A percentile compares a stretch with the other conserved stretches of the same genome.
phyloP scores from a whole-genome alignment of 1,140 invertebrate species.

The Phenacoccus solenopsis region DNA sequence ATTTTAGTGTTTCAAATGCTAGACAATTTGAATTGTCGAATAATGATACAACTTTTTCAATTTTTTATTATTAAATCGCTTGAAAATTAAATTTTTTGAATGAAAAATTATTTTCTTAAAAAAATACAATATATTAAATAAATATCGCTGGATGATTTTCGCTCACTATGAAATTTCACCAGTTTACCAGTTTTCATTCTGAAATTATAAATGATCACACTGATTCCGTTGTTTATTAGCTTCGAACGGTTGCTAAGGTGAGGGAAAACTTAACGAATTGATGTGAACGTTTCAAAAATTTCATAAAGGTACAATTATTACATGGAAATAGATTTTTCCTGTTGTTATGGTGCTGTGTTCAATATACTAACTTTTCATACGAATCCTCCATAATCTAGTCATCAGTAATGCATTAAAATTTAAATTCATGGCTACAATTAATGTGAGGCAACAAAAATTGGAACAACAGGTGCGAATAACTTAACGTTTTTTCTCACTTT shows the following conservation, averaged over 20 bases:
- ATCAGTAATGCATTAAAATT: not conserved
- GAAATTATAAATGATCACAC: not conserved
- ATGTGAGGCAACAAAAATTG: constrained; percentile 54
- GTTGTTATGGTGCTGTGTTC: too few species aligned
- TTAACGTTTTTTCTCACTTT: constrained; percentile 22
- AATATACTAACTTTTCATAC: not conserved
- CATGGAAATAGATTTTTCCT: too few species aligned
- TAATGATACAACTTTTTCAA: too few species aligned
- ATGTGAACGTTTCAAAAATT: not conserved
- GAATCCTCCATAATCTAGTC: not conserved
- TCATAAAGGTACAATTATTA: too few species aligned
- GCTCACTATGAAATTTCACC: not conserved
- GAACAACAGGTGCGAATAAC: constrained; percentile 57
- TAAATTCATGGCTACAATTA: constrained; percentile 38
- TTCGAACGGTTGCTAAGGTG: not conserved
- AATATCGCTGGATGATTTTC: not conserved
- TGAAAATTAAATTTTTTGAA: not conserved
- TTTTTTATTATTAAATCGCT: not conserved
- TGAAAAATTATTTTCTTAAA: not conserved
- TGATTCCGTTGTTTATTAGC: not conserved
- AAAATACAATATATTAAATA: not conserved
- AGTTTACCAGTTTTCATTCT: not conserved
- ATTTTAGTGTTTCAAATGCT: too few species aligned
- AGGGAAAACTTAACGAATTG: not conserved
- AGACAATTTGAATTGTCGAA: too few species aligned